A percentile compares a stretch with the other conserved stretches of the same genome.
Evolutionary conservation across 2,888 invertebrate genomes (phyloP).

Genomic region (Stegophylla sp.): DNA sequence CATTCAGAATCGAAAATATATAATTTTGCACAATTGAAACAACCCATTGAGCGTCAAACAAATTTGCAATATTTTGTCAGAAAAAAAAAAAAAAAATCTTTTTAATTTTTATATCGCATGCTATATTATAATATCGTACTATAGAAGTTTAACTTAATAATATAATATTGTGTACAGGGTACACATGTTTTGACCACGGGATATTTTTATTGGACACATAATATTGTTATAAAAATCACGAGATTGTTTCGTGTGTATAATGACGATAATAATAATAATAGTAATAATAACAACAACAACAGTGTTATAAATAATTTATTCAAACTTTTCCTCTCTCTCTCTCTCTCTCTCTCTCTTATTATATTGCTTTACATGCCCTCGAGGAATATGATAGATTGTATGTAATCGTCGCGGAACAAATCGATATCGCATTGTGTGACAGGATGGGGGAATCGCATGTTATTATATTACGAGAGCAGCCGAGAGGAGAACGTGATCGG

Average conservation of each 20-base stretch:
- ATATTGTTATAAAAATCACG: background rate
- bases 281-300: background rate
- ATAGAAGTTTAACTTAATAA: too few species aligned
- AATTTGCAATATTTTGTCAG: too few species aligned
- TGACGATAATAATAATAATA: background rate
- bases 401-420: constrained; percentile 34
- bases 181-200: too few species aligned
- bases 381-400: constrained; percentile 5
- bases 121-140: too few species aligned
- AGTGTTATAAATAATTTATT: background rate
- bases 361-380: background rate
- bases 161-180: too few species aligned
- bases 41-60: too few species aligned
- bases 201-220: too few species aligned
- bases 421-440: constrained; percentile 6
- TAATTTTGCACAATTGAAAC: too few species aligned
- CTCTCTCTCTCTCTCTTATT: background rate
- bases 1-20: too few species aligned
- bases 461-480: background rate
- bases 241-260: constrained; percentile 3
- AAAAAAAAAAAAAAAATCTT: too few species aligned
- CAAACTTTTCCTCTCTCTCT: background rate
- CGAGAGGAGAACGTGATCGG: constrained; percentile 18
- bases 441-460: background rate
- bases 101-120: too few species aligned